Evolutionary conservation across 1,140 invertebrate genomes (phyloP).

Genomic region (Leptonema lineaticorne): DNA sequence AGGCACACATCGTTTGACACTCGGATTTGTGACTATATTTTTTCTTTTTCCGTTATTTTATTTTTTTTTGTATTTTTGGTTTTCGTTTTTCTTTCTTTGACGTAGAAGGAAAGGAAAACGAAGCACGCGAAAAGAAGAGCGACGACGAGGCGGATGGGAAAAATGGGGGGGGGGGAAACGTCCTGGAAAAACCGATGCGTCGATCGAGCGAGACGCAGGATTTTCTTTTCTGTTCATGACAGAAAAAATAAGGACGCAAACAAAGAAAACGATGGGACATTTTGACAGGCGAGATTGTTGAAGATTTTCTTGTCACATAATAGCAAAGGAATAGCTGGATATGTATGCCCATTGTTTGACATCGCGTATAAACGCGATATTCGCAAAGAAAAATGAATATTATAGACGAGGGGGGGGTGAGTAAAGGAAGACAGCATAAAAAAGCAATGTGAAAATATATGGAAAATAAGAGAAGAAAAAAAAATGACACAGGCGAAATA

Average conservation of each 20-base stretch:
- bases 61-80: no score
- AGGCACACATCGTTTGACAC: background rate
- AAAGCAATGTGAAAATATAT: no score
- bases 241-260: conserved; percentile 21
- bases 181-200: conserved; percentile 12
- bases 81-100: no score
- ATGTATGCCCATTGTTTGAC: background rate
- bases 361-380: background rate
- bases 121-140: background rate
- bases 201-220: conserved; percentile 14
- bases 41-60: background rate
- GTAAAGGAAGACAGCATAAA: no score
- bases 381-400: background rate
- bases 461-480: no score
- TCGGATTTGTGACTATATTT: conserved; percentile 3
- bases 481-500: no score
- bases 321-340: background rate
- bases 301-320: conserved; percentile 26
- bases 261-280: conserved; percentile 25
- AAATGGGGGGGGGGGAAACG: background rate
- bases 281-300: conserved; percentile 25
- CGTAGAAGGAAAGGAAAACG: background rate
- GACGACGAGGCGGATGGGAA: background rate
- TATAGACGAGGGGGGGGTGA: no score
- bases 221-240: conserved; percentile 21